Base-by-base conservation (phyloP, 2,113 vertebrate species). In the Rhea pennata region DNA sequence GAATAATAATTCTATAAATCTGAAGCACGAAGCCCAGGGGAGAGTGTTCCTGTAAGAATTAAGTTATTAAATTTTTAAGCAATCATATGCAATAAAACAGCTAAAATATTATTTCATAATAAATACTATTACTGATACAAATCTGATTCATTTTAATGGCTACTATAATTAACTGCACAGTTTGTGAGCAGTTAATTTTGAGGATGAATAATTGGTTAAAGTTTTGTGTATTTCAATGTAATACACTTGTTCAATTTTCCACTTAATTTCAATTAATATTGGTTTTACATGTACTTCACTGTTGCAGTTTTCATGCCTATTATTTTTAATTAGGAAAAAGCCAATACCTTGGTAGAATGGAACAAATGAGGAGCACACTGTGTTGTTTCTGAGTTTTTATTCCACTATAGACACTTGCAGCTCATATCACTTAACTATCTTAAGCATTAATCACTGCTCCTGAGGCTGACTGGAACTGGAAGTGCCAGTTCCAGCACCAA, bases 311-410 rank as follows among this genome's bases (percentile, higher is more conserved):
- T 83, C 78, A 90, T 90, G 72, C 88, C 40, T 95, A 85, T 94
- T 97, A 94, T 92, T 96, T 97, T 96, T 97, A 96, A 97, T 97
- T 95, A 96, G 80, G 81, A 92, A 80, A 84, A 97, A 95, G 93
- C 76, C 26, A 80, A 86, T 88, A 91, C 84, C 75, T 94, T 90
- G 16, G 23, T 72, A 82, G 46, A 97, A 91, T 31, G 92, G 48
- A 94, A 56, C 2, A 91, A 87, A 94, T 51, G 12, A 74, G 11
- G 36, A 91, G 24, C 5, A 21, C 10, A 70, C 6, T 33, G 6
- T 40, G 9, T 56, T 91, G 20, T 64, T 90, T 50, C 42, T 15
- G 61, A 62, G 11, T 27, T 78, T 83, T 71, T 75, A 16, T 87
- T 19, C 12, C 11, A 11, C 40, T 72, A 22, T 22, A 87, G 20